Percentiles rank a stretch among this genome's conserved stretches.
phyloP scores from a whole-genome alignment of 2,888 invertebrate genomes.

The Criorhina ranunculi region DNA sequence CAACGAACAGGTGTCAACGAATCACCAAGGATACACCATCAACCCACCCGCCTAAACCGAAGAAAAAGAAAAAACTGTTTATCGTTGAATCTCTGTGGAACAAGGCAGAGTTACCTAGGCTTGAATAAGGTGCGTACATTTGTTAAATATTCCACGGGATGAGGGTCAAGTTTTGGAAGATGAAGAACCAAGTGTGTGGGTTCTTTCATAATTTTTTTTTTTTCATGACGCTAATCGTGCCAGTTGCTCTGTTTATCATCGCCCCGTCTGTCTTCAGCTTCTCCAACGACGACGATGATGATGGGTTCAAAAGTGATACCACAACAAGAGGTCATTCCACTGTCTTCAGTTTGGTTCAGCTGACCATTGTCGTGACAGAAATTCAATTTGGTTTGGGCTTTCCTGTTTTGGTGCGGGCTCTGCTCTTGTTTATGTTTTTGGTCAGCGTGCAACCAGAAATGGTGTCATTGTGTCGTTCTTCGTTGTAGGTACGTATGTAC shows the following conservation, averaged over 20 bases:
- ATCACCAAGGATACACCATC: slow-evolving; percentile 51
- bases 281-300: slow-evolving; percentile 21
- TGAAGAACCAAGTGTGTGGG: slow-evolving; percentile 8
- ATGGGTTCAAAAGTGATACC: slow-evolving; percentile 43
- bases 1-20: slow-evolving; percentile 73
- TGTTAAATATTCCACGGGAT: slow-evolving; percentile 19
- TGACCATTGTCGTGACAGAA: slow-evolving; percentile 50
- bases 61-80: slow-evolving; percentile 49
- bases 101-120: slow-evolving; percentile 37
- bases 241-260: slow-evolving; percentile 46
- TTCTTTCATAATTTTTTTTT: slow-evolving; percentile 16
- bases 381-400: slow-evolving; percentile 49
- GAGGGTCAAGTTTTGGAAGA: slow-evolving; percentile 29
- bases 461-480: slow-evolving; percentile 71
- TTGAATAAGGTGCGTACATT: slow-evolving; percentile 62
- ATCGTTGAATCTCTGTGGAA: slow-evolving; percentile 64
- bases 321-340: slow-evolving; percentile 67
- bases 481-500: too few species aligned
- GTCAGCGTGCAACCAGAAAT: slow-evolving; percentile 29
- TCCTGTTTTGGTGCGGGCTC: slow-evolving; percentile 29
- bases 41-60: slow-evolving; percentile 46
- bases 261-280: slow-evolving; percentile 15
- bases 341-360: slow-evolving; percentile 28
- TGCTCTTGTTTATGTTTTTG: slow-evolving; percentile 46
- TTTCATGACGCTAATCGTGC: slow-evolving; percentile 16